Evolutionary conservation across 1,140 invertebrate species (phyloP).

Genomic region (Stegodyphus mimosarum): DNA sequence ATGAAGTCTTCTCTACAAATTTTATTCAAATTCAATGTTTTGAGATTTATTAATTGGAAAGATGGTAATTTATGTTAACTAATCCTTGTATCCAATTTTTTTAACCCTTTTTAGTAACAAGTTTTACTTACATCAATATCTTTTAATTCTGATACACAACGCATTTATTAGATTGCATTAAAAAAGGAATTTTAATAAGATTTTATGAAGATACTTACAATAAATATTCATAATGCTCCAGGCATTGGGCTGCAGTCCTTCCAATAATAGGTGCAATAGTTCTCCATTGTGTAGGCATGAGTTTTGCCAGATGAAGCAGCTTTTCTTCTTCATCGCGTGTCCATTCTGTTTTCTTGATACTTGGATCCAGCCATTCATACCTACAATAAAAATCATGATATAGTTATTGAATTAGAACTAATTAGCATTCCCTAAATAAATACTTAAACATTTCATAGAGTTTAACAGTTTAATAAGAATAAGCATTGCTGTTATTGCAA

Average conservation of each 20-base stretch:
- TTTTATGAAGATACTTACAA: constrained; percentile 75
- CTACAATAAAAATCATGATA: constrained; percentile 62
- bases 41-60: no score
- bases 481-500: not conserved
- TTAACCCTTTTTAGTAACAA: no score
- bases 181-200: no score
- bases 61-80: no score
- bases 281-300: constrained; percentile 99
- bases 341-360: constrained; percentile 99
- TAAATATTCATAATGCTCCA: constrained; percentile 97
- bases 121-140: no score
- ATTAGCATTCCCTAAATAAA: not conserved
- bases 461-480: not conserved
- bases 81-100: no score
- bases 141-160: no score
- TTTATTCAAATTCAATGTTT: no score
- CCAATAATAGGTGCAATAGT: constrained; percentile 99
- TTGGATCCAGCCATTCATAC: constrained; percentile 99
- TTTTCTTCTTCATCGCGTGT: constrained; percentile 99
- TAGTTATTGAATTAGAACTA: no score
- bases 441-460: not conserved
- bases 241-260: constrained; percentile 96
- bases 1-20: no score
- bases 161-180: no score
- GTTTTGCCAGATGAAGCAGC: constrained; percentile 94